phyloP scores from a whole-genome alignment of 2,113 vertebrate genomes.

The Setophaga kirtlandii region DNA sequence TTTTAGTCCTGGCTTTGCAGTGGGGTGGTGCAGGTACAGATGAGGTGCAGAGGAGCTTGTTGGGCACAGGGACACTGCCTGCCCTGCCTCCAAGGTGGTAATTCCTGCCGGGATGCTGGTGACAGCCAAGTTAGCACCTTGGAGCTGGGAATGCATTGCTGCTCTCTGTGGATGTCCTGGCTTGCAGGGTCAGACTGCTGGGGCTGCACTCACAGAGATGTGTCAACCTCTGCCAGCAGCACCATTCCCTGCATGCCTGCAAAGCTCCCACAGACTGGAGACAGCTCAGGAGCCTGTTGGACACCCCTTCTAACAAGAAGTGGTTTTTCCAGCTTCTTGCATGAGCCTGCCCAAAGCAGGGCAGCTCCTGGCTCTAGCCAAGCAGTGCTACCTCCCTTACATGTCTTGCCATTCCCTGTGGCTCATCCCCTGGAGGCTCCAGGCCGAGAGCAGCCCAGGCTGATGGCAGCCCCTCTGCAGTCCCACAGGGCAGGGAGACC shows the following conservation, averaged over 20 bases:
- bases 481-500: constrained; percentile 93
- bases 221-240: fast-evolving
- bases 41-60: neutral
- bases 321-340: neutral
- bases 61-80: neutral
- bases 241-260: fast-evolving
- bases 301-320: fast-evolving
- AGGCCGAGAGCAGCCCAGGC: neutral
- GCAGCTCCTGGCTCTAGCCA: neutral
- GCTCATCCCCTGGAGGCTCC: neutral
- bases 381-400: neutral
- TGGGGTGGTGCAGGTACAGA: neutral
- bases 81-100: neutral
- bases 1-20: neutral
- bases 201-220: fast-evolving
- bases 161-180: neutral
- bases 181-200: neutral
- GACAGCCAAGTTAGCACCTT: fast-evolving
- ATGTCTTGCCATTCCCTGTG: neutral
- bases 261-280: neutral
- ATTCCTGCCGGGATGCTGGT: neutral
- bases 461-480: constrained; percentile 67
- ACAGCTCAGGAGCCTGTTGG: neutral
- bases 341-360: neutral
- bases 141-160: fast-evolving